These are phyloP conservation scores for Pelvicachromis taeniatus DNA, from an alignment of 2,113 vertebrate species.

Conservation along the genomic window DNA sequence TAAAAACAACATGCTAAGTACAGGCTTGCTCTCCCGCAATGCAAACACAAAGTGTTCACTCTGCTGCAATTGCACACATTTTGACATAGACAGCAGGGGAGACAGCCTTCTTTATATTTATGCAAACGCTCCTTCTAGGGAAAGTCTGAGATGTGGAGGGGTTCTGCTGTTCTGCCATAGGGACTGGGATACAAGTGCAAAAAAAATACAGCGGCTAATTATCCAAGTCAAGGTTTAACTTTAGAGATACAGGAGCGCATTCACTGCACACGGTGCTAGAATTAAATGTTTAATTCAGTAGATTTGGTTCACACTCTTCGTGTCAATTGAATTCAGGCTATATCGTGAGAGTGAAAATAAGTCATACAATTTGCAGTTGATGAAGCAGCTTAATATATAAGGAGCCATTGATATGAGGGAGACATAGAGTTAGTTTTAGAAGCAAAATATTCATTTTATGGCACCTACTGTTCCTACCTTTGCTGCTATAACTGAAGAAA, in stretches of 20 bases:
- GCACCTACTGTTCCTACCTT: neutral
- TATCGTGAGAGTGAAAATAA: neutral
- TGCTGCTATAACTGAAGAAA: neutral
- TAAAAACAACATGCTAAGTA: constrained; percentile 71
- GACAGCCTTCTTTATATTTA: constrained; percentile 36
- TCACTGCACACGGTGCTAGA: neutral
- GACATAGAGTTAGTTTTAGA: neutral
- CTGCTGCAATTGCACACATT: constrained; percentile 41
- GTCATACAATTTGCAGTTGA: neutral
- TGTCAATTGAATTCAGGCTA: neutral
- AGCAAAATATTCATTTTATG: neutral
- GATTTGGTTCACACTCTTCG: neutral
- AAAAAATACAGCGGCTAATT: neutral
- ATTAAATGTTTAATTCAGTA: neutral
- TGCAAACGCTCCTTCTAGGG: constrained; percentile 10
- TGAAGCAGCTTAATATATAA: neutral
- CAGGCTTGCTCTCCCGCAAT: constrained; percentile 59
- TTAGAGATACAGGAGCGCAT: neutral
- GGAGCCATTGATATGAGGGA: neutral
- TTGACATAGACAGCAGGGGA: constrained; percentile 42
- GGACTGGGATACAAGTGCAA: neutral
- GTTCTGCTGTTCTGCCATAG: neutral
- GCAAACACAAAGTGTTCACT: constrained; percentile 61
- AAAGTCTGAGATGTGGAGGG: constrained; percentile 2
- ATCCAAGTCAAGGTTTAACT: constrained; percentile 6